Conservation (phyloP, 2,113 vertebrate species). For the Cebidichthys violaceus region DNA sequence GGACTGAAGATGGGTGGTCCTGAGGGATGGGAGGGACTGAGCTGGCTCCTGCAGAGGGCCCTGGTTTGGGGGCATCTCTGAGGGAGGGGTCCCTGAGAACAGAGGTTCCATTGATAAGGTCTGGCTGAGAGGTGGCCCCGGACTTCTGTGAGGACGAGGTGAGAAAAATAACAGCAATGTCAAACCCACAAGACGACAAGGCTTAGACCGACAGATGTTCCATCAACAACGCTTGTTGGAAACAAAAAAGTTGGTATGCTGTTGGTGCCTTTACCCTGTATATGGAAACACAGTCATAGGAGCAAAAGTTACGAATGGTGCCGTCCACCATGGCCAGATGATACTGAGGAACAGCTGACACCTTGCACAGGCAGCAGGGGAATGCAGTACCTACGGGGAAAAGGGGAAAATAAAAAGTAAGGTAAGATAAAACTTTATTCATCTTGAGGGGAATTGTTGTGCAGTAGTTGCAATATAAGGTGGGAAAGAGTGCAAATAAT, state of each 20-base stretch:
- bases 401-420: background rate
- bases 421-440: background rate
- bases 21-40: slow-evolving; percentile 68
- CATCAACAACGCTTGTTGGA: background rate
- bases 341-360: slow-evolving; percentile 92
- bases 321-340: slow-evolving; percentile 98
- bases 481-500: too few relatives aligned
- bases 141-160: slow-evolving; percentile 52
- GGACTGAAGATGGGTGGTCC: slow-evolving; percentile 61
- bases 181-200: background rate
- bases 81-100: slow-evolving; percentile 46
- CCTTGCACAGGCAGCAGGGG: slow-evolving; percentile 94
- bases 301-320: slow-evolving; percentile 98
- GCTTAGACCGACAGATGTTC: background rate
- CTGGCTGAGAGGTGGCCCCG: slow-evolving; percentile 39
- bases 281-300: slow-evolving; percentile 90
- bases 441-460: background rate
- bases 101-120: slow-evolving; percentile 67
- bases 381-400: slow-evolving; percentile 87
- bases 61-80: slow-evolving; percentile 46
- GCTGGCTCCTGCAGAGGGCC: slow-evolving; percentile 47
- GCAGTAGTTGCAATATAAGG: background rate
- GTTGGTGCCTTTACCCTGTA: slow-evolving; percentile 87
- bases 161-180: background rate
- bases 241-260: background rate